Percentiles rank a stretch among this genome's conserved stretches.
Conservation (phyloP, 2,888 invertebrate species). For the Chrysolina americana region DNA sequence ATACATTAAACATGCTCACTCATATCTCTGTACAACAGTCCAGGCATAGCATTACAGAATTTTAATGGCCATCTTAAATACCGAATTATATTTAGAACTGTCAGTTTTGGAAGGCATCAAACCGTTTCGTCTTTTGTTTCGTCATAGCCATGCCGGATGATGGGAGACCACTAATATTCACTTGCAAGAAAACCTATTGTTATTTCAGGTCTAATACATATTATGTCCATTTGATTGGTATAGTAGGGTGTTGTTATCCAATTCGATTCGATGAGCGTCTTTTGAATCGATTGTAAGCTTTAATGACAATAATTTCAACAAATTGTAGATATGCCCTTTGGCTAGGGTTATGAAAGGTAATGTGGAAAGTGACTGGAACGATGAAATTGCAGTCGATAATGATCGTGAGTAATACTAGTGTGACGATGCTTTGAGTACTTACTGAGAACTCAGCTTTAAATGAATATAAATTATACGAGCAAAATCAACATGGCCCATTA, state of each 20-base stretch:
- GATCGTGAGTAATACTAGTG: too few species aligned
- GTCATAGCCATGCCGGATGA: not conserved
- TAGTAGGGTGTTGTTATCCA: not conserved
- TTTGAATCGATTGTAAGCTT: not conserved
- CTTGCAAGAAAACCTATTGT: not conserved
- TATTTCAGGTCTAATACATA: not conserved
- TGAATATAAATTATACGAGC: too few species aligned
- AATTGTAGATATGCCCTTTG: not conserved
- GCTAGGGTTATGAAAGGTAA: too few species aligned
- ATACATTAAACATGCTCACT: conserved; percentile 19
- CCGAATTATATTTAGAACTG: conserved; percentile 13
- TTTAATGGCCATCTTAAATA: conserved; percentile 1
- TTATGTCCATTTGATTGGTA: not conserved
- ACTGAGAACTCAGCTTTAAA: too few species aligned
- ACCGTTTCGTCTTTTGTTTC: not conserved
- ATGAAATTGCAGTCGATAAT: too few species aligned
- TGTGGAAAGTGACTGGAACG: too few species aligned
- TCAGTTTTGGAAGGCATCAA: conserved; percentile 2
- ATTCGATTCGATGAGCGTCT: not conserved
- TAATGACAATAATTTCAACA: not conserved
- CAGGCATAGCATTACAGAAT: not conserved
- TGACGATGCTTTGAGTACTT: too few species aligned
- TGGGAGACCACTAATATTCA: not conserved
- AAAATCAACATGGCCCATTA: too few species aligned
- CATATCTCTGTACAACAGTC: conserved; percentile 11